Evolutionary conservation across 92 coral and sea anemone genomes (phyloP), one percentile per base, ranked within the genome.

Genomic region (Galaxea fascicularis): DNA sequence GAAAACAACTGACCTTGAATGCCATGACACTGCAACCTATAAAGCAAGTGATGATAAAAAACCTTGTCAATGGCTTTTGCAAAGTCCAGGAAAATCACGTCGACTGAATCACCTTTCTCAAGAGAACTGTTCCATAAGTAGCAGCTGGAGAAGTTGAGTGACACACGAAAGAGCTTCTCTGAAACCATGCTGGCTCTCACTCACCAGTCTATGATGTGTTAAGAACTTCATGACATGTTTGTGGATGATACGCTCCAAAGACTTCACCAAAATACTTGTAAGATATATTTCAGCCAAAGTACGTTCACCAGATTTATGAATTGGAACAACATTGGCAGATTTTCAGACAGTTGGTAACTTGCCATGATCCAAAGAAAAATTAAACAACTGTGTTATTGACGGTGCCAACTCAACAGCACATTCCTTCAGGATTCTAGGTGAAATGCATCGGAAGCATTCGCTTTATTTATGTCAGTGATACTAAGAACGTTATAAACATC

Each of bases 241-340:
- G n/a, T n/a, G 90, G 51, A 90, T 27, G 14, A 80, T 51, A 31
- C 90, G 87, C 78, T 90, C 90, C 72, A 85, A 16, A 41, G 73
- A 35, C 62, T 84, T 89, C 67, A 80, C 85, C 16, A 85, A 69
- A 47, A 80, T 66, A 74, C 89, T 79, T 65, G 93, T 89, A 56
- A 84, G 74, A 65, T 74, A 87, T n/a, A 81, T 80, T 7, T 16
- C 81, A 21, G 84, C 87, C 60, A 82, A 28, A 29, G 30, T 49
- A 60, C 87, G 86, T 18, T 74, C 66, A 12, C 91, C n/a, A 79
- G 57, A 51, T 51, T 78, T 78, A 22, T 22, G 74, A 74, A 83
- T 35, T 24, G 82, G 82, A 54, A 77, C 66, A 54, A 77, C 79
- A 49, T 74, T 46, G 57, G 79, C 79, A 25, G 79, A 74, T 49